Evolutionary conservation across 2,888 invertebrate genomes (phyloP), one percentile per base, ranked within the genome.

Genomic region (Lasius platythorax): DNA sequence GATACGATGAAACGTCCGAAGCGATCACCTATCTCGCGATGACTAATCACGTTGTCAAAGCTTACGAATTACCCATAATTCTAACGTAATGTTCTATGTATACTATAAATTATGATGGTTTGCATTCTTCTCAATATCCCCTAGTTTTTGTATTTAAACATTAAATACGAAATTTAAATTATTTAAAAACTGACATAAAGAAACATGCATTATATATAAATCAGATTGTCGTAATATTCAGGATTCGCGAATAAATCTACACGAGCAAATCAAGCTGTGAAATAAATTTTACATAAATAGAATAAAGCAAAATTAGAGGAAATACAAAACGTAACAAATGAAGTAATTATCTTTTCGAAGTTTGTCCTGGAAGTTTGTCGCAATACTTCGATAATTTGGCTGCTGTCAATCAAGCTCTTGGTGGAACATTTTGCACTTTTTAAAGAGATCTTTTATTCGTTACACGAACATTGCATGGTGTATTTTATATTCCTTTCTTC

Each of bases 1-100:
- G 30, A 53, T 50, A 40, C 11, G 53, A 66, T 76, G 67, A 68
- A 68, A 78, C 28, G n/a, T 67, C n/a, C 37, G n/a, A 28, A 68
- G 30, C 53, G 43, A 78, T 78, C 28, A 15, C 40, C 40, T n/a
- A 40, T 56, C 40, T 18, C 40, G n/a, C 33, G 15, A 68, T 68
- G 43, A 78, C 43, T 11, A 68, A 68, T 15, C 56, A n/a, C 40
- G 40, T 30, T 28, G 23, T n/a, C 56, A 15, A 30, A 78, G 8
- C n/a, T 76, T 58, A 67, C 56, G 30, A 23, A 78, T 78, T 43
- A 58, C 3, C 11, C 56, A 56, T 68, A 58, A 76, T 56, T 43
- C 53, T 76, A 43, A 40, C 30, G 43, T 67, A 30, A 3, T 30
- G n/a, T 43, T n/a, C 11, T 30, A 15, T n/a, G 15, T 64, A n/a